Percentiles rank a stretch among this genome's conserved stretches.
phyloP scores from a whole-genome alignment of 2,888 invertebrate genomes.

The Bhutanitis thaidina region DNA sequence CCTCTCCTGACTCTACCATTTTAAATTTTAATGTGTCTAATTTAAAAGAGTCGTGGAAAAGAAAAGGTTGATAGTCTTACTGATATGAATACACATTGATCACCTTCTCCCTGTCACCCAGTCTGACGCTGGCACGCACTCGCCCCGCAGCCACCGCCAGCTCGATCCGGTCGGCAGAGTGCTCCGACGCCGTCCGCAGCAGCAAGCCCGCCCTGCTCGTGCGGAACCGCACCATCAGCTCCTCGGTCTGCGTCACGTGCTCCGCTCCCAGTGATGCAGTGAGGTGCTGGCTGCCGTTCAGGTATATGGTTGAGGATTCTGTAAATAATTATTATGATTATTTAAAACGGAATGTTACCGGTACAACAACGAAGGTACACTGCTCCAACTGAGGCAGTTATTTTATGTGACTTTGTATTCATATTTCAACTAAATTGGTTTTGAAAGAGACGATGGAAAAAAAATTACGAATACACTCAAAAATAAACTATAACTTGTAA shows the following conservation, averaged over 20 bases:
- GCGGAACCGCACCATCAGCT: conserved; percentile 91
- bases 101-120: conserved; percentile 93
- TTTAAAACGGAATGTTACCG: background rate
- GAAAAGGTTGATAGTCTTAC: too few relatives aligned
- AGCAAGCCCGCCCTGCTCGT: conserved; percentile 89
- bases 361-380: too few relatives aligned
- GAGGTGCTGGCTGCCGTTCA: conserved; percentile 94
- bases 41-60: too few relatives aligned
- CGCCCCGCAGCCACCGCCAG: conserved; percentile 91
- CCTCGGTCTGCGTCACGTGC: conserved; percentile 93
- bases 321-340: conserved; percentile 33
- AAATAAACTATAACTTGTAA: too few relatives aligned
- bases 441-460: too few relatives aligned
- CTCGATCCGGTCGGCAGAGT: conserved; percentile 90
- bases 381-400: too few relatives aligned
- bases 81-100: too few relatives aligned
- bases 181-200: conserved; percentile 88
- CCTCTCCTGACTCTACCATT: too few relatives aligned
- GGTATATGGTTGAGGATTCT: conserved; percentile 92
- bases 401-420: too few relatives aligned
- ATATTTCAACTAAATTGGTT: too few relatives aligned
- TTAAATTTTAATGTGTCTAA: too few relatives aligned
- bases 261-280: conserved; percentile 86
- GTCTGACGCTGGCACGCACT: conserved; percentile 88
- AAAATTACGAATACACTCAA: too few relatives aligned